Evolutionary conservation across 1,140 invertebrate genomes (phyloP).

Genomic region (Philotrypesis tridentata): DNA sequence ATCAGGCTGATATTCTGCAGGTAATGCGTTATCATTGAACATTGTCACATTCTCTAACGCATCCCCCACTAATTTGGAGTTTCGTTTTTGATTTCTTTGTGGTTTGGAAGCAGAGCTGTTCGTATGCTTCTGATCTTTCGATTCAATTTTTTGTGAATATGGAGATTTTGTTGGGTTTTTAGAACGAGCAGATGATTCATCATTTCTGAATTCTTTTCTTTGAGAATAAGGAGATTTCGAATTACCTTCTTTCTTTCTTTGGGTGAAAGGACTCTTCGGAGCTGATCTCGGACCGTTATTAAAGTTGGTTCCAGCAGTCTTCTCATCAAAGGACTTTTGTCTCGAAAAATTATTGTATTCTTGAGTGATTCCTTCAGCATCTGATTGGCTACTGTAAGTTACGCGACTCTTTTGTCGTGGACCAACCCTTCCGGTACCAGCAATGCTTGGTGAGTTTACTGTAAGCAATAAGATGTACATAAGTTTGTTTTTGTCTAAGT

Average conservation of each 20-base stretch:
- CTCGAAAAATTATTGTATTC: slow-evolving; percentile 53
- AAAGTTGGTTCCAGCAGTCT: slow-evolving; percentile 47
- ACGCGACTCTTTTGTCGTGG: slow-evolving; percentile 68
- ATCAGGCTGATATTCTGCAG: slow-evolving; percentile 46
- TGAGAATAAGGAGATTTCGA: slow-evolving; percentile 55
- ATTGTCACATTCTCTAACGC: not conserved
- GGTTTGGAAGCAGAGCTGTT: slow-evolving; percentile 42
- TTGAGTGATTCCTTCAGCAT: slow-evolving; percentile 55
- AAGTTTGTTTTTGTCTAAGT: not conserved
- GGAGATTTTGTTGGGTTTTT: slow-evolving; percentile 52
- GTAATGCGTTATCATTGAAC: slow-evolving; percentile 46
- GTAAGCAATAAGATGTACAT: slow-evolving; percentile 50
- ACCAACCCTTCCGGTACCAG: slow-evolving; percentile 71
- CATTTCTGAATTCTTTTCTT: slow-evolving; percentile 55
- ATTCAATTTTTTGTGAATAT: slow-evolving; percentile 27
- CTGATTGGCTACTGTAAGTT: slow-evolving; percentile 68
- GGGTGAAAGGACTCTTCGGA: slow-evolving; percentile 58
- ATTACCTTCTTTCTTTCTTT: slow-evolving; percentile 58
- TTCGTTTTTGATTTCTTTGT: slow-evolving; percentile 50
- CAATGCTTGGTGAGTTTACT: slow-evolving; percentile 69
- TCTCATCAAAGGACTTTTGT: slow-evolving; percentile 65
- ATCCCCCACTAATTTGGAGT: slow-evolving; percentile 31
- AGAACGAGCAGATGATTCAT: slow-evolving; percentile 46
- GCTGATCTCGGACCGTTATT: slow-evolving; percentile 54
- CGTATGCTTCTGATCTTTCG: slow-evolving; percentile 43